These are phyloP conservation scores for Festucalex cinctus DNA, from an alignment of 2,113 vertebrate genomes.

Conservation along the genomic window DNA sequence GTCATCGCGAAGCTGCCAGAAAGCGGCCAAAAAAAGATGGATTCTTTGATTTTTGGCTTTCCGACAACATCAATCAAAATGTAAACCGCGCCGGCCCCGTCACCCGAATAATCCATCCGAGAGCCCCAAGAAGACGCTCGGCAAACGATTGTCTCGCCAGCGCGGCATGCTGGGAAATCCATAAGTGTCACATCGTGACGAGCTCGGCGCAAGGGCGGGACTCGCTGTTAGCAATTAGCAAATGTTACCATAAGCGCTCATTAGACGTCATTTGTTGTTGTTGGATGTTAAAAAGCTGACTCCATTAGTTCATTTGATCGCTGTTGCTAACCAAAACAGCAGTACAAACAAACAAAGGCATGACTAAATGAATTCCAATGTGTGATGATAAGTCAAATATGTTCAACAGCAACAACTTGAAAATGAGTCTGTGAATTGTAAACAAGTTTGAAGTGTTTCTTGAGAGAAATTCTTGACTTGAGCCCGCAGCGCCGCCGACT, in stretches of 20 bases:
- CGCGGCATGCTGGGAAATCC: conserved; percentile 65
- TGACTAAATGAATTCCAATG: too few relatives aligned
- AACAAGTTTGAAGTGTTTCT: conserved; percentile 12
- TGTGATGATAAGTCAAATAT: too few relatives aligned
- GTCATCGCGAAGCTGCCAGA: conserved; percentile 99
- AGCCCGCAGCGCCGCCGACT: conserved; percentile 53
- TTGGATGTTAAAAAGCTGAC: too few relatives aligned
- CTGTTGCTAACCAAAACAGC: too few relatives aligned
- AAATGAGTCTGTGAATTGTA: too few relatives aligned
- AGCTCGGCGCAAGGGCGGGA: too few relatives aligned
- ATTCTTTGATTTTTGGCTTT: conserved; percentile 99
- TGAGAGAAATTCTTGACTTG: not conserved
- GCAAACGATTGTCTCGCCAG: conserved; percentile 62
- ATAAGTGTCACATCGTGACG: conserved; percentile 69
- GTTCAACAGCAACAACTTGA: too few relatives aligned
- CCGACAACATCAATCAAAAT: conserved; percentile 99
- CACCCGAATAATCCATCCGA: conserved; percentile 99
- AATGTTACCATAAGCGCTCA: not conserved
- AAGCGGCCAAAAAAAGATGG: conserved; percentile 99
- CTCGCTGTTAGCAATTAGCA: not conserved
- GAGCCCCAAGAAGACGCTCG: conserved; percentile 66
- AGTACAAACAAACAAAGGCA: not conserved
- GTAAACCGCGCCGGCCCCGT: conserved; percentile 93
- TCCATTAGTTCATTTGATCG: too few relatives aligned
- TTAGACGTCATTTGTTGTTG: not conserved